Base-by-base conservation (phyloP, 2,888 invertebrate species). In the Uloborus plumipes region DNA sequence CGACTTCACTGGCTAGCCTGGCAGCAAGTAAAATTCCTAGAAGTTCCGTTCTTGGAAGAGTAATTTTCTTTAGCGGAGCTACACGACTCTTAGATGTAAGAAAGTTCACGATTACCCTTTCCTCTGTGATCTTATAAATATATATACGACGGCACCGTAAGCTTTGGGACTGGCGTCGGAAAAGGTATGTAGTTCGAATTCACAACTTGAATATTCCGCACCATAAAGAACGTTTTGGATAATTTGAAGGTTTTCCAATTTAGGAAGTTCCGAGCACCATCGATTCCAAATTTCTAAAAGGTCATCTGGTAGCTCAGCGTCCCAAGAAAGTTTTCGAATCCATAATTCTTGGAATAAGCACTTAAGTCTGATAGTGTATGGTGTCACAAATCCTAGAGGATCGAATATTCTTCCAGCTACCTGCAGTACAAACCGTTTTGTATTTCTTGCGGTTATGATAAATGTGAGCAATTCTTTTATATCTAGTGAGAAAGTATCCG, bases 1-100 rank as follows among this genome's bases (percentile, higher is more conserved):
- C 2, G 11, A 58, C 18, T 13, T 62, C 16, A 39, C 2, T 58
- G 20, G n/a, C n/a, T 18, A 70, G 39, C 39, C 58, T 20, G 18
- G 71, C 59, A 22, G 55, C 71, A 55, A 71, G 31, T n/a, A 71
- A 18, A 6, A n/a, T 16, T 49, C 59, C 59, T 1, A 71, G 15
- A n/a, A 71, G 31, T 20, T 59, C 71, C 7, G n/a, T n/a, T n/a
- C n/a, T n/a, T n/a, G n/a, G n/a, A n/a, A n/a, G n/a, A n/a, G n/a
- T n/a, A n/a, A n/a, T 49, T n/a, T 47, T 47, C 3, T 18, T 59
- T 20, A 47, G 15, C 59, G 64, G 47, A 9, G 18, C 47, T 7
- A 64, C 64, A 26, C 49, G 22, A 18, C 64, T 64, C n/a, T 64
- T 64, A 11, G 64, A 64, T 2, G n/a, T 47, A 1, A 64, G 13